Evolutionary conservation across 2,797 vertebrate genomes (phyloP), one percentile per base, ranked within the genome.

Genomic region (Nannoperca obscura): DNA sequence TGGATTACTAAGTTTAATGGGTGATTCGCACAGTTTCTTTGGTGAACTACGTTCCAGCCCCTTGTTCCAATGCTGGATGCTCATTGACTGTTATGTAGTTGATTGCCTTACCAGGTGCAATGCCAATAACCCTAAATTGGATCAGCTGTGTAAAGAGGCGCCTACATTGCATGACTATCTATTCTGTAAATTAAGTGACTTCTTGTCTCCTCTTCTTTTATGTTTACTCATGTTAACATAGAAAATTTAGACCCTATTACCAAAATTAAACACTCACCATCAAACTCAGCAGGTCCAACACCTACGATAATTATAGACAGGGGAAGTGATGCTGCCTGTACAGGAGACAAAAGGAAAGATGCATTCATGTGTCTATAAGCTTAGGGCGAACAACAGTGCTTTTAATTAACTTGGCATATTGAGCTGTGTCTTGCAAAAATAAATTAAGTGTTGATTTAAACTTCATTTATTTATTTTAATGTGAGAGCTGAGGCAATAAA

Each of bases 251-350:
- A 8, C 9, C 34, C 4, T 52, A 15, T 24, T 24, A 14, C 27
- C 54, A 47, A 49, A 71, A 47, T 12, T 1, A 1, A 81, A 57
- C 20, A 93, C 97, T 96, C 89, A 99, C 98, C 98, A 74, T 98
- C 97, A 93, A 99, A 99, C 90, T 99, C 97, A 82, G 98, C 98
- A 0, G 97, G 98, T 58, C 98, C 98, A 59, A 99, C 98, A 82
- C 98, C 98, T 2, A 99, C 97, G 0, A 99, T 98, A 71, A 99
- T 99, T 85, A 99, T 96, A 46, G 98, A 99, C 95, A 99, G 95
- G 24, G 98, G 98, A 69, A 99, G 93, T 4, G 95, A 91, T 0
- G 98, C 96, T 38, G 97, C 98, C 98, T 99, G 90, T 44, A 58
- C 11, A 80, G 52, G 69, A 57, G 36, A 72, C 7, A 81, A 22